Percentiles rank a stretch among this genome's conserved stretches.
phyloP scores from a whole-genome alignment of 2,888 invertebrate genomes.

The Sarcophaga carnaria region DNA sequence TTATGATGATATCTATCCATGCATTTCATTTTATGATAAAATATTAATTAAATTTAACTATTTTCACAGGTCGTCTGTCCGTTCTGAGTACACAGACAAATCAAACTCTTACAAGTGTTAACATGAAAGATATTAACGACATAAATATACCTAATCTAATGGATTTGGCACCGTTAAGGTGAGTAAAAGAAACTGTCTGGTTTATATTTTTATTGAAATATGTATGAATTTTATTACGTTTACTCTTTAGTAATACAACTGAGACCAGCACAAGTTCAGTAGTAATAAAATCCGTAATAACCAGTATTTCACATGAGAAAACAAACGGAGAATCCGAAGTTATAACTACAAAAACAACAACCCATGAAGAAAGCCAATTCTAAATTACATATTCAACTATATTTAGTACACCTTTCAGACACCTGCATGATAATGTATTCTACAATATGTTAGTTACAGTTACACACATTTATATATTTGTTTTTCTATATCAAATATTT shows the following conservation, averaged over 20 bases:
- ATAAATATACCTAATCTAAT: slow-evolving; percentile 78
- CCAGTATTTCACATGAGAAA: slow-evolving; percentile 80
- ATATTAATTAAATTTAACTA: background rate
- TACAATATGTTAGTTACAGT: background rate
- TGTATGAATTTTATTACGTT: too few relatives aligned
- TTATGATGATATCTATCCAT: background rate
- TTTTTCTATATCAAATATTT: background rate
- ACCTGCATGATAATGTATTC: background rate
- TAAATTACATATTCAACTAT: slow-evolving; percentile 68
- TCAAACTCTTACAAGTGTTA: slow-evolving; percentile 78
- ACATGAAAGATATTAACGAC: slow-evolving; percentile 80
- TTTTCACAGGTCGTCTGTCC: slow-evolving; percentile 79
- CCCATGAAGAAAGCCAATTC: slow-evolving; percentile 81
- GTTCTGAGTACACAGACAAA: slow-evolving; percentile 81
- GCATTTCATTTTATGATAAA: background rate
- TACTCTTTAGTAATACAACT: slow-evolving; percentile 77
- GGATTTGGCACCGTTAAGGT: slow-evolving; percentile 79
- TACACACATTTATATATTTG: background rate
- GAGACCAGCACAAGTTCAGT: slow-evolving; percentile 81
- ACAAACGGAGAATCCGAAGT: slow-evolving; percentile 80
- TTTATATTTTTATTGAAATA: too few relatives aligned
- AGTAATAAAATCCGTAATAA: slow-evolving; percentile 81
- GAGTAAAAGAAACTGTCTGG: slow-evolving; percentile 17
- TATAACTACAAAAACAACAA: slow-evolving; percentile 77
- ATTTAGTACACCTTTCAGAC: background rate